phyloP scores from a whole-genome alignment of 2,888 invertebrate genomes.

The Meteorus cinctellus region DNA sequence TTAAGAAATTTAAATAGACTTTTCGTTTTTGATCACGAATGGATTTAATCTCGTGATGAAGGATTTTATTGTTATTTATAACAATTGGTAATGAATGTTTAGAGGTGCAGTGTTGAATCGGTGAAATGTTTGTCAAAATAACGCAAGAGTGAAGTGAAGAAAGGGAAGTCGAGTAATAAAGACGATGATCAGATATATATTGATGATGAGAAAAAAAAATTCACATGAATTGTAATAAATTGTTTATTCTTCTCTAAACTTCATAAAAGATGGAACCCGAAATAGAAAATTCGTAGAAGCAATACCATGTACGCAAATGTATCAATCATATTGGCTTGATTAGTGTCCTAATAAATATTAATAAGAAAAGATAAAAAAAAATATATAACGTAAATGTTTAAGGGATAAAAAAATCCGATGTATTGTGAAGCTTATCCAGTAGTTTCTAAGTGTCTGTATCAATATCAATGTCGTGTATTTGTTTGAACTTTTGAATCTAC shows the following conservation, averaged over 20 bases:
- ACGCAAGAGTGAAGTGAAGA: slow-evolving; percentile 39
- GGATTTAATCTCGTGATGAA: not conserved
- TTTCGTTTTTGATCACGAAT: no score
- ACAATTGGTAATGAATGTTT: not conserved
- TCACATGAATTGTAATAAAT: slow-evolving; percentile 39
- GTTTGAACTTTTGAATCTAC: slow-evolving; percentile 13
- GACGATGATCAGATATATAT: slow-evolving; percentile 41
- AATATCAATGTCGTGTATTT: slow-evolving; percentile 56
- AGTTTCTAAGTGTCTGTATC: not conserved
- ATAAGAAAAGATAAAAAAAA: not conserved
- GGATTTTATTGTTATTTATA: not conserved
- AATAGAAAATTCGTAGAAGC: slow-evolving; percentile 62
- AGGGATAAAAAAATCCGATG: not conserved
- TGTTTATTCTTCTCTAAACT: slow-evolving; percentile 1
- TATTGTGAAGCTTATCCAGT: no score
- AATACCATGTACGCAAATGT: slow-evolving; percentile 53
- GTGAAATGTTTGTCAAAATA: slow-evolving; percentile 46
- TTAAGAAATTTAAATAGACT: not conserved
- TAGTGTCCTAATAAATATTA: not conserved
- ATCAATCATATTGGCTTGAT: not conserved
- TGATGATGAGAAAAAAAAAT: slow-evolving; percentile 36
- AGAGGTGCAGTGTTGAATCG: not conserved
- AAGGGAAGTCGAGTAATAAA: slow-evolving; percentile 61
- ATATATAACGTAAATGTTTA: not conserved
- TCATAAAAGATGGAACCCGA: slow-evolving; percentile 33